Base-by-base conservation (phyloP, 2,888 invertebrate genomes). In the Himalopsyche anomala region DNA sequence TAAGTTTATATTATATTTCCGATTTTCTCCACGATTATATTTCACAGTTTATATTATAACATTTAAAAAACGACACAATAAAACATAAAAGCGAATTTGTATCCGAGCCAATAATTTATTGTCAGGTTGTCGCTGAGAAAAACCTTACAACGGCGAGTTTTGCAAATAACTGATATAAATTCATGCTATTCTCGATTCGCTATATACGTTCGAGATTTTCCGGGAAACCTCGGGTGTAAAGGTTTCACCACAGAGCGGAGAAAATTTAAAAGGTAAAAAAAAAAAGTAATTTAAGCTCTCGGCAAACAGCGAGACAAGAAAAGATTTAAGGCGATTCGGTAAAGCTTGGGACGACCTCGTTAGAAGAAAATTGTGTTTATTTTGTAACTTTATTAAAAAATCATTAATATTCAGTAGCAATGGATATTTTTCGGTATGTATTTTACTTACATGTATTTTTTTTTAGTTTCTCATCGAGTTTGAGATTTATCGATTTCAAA, bases 111-210 rank as follows among this genome's bases (percentile, higher is more conserved):
- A 51, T 51, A 51, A 51, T 12, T 28, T 28, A 45, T 9, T 4
- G 51, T 15, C 51, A 51, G 15, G 45, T 51, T 51, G 15, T 62
- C 15, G 19, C 19, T 62, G 11, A 19, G 2, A 19, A 19, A n/a
- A 62, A 62, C 62, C 28, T 62, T 11, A 62, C 19, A 19, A 28
- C 19, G 28, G 62, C n/a, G 28, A 8, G 62, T n/a, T 62, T 62
- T 62, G 62, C 6, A 62, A 62, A 62, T 62, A 62, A 62, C 62
- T 62, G 28, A 62, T 62, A 19, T 9, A 62, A 19, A 62, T 62
- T 62, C 62, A 19, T 11, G 11, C 8, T 19, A 11, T 11, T 62
- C 19, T 19, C 62, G 62, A 62, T 62, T 62, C 62, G 8, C 19
- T 28, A 19, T 28, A 19, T 51, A 4, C 62, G 62, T 11, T 62